Evolutionary conservation across 2,888 invertebrate genomes (phyloP), one percentile per base, ranked within the genome.

Genomic region (Campoplex nolae): DNA sequence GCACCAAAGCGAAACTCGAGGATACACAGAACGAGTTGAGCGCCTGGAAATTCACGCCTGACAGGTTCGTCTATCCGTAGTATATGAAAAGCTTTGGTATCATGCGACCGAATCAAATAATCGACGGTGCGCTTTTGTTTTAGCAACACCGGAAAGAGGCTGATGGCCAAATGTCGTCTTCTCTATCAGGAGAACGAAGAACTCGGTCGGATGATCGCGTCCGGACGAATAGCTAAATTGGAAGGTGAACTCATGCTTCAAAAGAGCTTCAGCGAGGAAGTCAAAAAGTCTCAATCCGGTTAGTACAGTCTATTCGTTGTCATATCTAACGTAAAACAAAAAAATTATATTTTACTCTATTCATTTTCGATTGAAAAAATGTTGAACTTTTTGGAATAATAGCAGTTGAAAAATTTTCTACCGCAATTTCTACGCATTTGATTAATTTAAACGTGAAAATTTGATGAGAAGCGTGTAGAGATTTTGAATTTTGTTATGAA

Each of bases 11-110:
- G 79, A 97, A 98, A 93, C 95, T 99, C 90, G 99, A 99, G 94
- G 99, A 99, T 95, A 99, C 99, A 28, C 99, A 99, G 95, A 99
- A 98, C 95, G 99, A 99, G 95, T 95, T 99, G 70, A 98, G 98
- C 82, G 99, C 99, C 3, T 99, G 99, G 99, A 99, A 99, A 95
- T 99, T 99, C 95, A 99, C 99, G 18, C 99, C 99, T n/a, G 99
- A 99, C 95, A 99, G 96, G 96, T 96, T 89, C 88, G 70, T 48
- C 75, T 67, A 86, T 62, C 32, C 23, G 65, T 62, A 32, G 32
- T 48, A 3, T 32, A 62, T 28, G 4, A 32, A 32, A 62, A 62
- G 13, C 45, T 13, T 45, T 6, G 18, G 7, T 51, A 18, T 51
- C 2, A 3, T n/a, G n/a, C 42, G 11, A 13, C 6, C 38, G 35